Evolutionary conservation across 2,797 vertebrate species (phyloP).

Genomic region (Buceros bicornis): DNA sequence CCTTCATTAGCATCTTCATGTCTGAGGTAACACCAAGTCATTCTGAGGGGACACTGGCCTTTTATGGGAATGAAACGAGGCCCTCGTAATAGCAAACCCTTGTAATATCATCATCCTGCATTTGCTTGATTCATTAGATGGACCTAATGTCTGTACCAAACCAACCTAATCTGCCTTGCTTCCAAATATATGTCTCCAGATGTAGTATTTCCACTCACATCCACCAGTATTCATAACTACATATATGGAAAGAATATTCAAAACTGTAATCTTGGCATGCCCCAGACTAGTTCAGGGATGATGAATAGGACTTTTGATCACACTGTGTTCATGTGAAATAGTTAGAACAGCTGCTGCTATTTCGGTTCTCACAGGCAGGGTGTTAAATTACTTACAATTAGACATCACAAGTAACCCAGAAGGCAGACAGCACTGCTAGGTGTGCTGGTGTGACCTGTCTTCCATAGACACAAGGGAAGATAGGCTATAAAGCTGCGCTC

Average conservation of each 20-base stretch:
- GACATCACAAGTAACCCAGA: neutral
- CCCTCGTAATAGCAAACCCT: neutral
- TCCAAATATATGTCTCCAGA: neutral
- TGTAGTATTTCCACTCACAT: neutral
- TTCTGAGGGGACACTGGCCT: neutral
- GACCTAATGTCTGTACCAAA: neutral
- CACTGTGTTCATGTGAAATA: neutral
- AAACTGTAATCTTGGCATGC: neutral
- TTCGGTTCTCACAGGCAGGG: conserved; percentile 15
- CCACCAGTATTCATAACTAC: neutral
- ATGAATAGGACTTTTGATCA: conserved; percentile 42
- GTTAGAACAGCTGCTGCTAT: conserved; percentile 52
- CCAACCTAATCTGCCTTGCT: neutral
- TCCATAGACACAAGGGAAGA: neutral
- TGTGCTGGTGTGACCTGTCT: neutral
- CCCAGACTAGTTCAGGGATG: neutral
- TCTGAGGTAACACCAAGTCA: neutral
- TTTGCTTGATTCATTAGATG: neutral
- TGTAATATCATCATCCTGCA: neutral
- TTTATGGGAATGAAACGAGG: neutral
- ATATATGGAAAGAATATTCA: neutral
- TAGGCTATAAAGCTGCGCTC: neutral
- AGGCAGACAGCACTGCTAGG: neutral
- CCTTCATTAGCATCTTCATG: neutral
- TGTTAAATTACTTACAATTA: conserved; percentile 31